Percentiles rank a stretch among this genome's conserved stretches.
These are phyloP conservation scores for Dynastes maya DNA, from an alignment of 2,888 invertebrate species.

Conservation along the genomic window DNA sequence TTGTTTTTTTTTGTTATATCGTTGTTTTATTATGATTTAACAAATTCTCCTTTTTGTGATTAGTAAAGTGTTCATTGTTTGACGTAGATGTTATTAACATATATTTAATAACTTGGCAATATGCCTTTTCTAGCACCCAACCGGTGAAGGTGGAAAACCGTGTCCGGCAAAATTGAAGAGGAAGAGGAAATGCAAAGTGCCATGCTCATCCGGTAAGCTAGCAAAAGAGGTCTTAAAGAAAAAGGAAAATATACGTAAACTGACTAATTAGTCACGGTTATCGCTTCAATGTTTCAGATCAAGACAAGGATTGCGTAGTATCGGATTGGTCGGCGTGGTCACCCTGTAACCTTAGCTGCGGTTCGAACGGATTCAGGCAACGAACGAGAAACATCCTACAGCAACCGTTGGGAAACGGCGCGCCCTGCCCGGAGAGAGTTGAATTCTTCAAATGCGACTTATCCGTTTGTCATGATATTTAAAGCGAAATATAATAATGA, in stretches of 20 bases:
- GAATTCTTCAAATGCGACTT: conserved; percentile 68
- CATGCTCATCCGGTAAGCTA: conserved; percentile 60
- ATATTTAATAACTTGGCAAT: background rate
- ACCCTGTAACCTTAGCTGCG: conserved; percentile 78
- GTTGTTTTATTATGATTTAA: too few species aligned
- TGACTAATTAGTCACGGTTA: background rate
- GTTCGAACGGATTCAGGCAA: conserved; percentile 72
- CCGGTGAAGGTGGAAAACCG: conserved; percentile 72
- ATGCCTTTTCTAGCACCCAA: conserved; percentile 62
- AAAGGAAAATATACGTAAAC: too few species aligned
- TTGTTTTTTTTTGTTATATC: too few species aligned
- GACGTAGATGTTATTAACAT: background rate
- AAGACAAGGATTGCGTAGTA: conserved; percentile 70
- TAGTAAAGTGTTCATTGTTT: too few species aligned
- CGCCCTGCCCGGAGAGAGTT: conserved; percentile 67
- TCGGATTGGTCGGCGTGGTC: conserved; percentile 72
- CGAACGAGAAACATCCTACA: conserved; percentile 71
- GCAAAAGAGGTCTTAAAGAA: background rate
- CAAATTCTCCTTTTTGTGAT: too few species aligned
- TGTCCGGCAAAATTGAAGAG: conserved; percentile 72
- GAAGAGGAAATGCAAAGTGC: conserved; percentile 65
- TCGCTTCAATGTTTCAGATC: conserved; percentile 4
- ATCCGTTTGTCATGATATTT: conserved; percentile 58
- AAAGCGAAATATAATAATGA: conserved; percentile 24
- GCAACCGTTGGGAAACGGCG: conserved; percentile 66